Evolutionary conservation across 64 coral and sea anemone genomes (phyloP).

Genomic region (Exaiptasia diaphana): DNA sequence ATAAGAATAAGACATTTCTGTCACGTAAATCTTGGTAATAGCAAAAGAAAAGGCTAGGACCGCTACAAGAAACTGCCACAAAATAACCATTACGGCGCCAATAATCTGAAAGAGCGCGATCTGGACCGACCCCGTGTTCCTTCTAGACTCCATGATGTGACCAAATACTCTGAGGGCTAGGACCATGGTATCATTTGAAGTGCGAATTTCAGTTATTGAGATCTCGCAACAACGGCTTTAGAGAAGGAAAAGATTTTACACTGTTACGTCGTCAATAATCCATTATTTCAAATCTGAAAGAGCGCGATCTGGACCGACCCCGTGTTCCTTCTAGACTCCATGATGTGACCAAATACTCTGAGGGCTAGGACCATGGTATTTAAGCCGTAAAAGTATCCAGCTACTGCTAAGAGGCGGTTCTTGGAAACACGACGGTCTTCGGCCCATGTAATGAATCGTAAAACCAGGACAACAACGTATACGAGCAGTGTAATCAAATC

Average conservation of each 20-base stretch:
- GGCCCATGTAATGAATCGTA: conserved; percentile 32
- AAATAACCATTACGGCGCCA: no score
- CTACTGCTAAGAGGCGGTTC: conserved; percentile 30
- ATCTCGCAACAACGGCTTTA: no score
- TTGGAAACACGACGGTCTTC: background rate
- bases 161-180: no score
- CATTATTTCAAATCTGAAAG: conserved; percentile 22
- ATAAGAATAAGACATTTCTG: conserved; percentile 31
- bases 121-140: no score
- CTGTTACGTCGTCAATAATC: no score
- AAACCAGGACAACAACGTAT: background rate
- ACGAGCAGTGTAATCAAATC: conserved; percentile 14
- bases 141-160: no score
- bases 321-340: conserved; percentile 4
- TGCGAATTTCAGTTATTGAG: no score
- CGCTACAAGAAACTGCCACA: conserved; percentile 36
- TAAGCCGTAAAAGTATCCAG: conserved; percentile 34
- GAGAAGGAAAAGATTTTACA: no score
- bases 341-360: conserved; percentile 28
- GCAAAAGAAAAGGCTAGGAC: conserved; percentile 32
- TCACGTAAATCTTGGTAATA: conserved; percentile 29
- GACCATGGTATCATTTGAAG: no score
- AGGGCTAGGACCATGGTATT: conserved; percentile 49
- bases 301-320: conserved; percentile 38
- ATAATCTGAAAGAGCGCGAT: conserved; percentile 26